Evolutionary conservation across 1,140 invertebrate species (phyloP).

Genomic region (Brachystomella parvula): DNA sequence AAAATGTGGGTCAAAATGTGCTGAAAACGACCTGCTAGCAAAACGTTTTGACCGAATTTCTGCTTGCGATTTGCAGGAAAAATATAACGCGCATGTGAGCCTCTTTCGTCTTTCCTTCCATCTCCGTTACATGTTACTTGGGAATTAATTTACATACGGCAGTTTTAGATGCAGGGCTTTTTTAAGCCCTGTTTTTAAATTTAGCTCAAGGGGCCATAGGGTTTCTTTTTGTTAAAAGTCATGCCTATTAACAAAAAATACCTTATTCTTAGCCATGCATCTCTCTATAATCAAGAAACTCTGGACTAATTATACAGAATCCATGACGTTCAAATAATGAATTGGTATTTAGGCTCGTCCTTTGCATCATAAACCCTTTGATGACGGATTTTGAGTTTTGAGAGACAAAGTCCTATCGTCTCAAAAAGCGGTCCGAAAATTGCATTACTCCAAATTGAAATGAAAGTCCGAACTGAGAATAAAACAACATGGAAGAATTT

Average conservation of each 20-base stretch:
- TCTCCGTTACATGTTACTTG: no score
- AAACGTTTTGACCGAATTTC: no score
- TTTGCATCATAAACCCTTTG: conserved; percentile 28
- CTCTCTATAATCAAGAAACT: no score
- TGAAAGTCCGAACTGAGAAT: conserved; percentile 16
- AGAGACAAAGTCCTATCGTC: conserved; percentile 23
- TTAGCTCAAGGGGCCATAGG: not conserved
- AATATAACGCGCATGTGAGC: no score
- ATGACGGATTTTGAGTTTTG: conserved; percentile 28
- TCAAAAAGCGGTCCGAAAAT: conserved; percentile 25
- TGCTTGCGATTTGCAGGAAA: no score
- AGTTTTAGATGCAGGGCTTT: not conserved
- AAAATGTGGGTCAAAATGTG: no score
- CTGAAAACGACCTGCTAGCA: no score
- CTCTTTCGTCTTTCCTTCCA: no score
- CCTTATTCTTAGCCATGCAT: no score
- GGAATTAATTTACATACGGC: not conserved
- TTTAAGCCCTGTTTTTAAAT: not conserved
- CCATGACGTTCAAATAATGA: conserved; percentile 27
- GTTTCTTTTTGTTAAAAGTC: no score
- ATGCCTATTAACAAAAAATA: no score
- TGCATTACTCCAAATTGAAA: conserved; percentile 11
- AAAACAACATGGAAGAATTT: conserved; percentile 26
- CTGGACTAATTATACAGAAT: no score
- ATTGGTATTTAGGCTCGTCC: conserved; percentile 28